These are phyloP conservation scores for Drosophila kambysellisi DNA, from an alignment of 2,888 invertebrate species.

Conservation along the genomic window DNA sequence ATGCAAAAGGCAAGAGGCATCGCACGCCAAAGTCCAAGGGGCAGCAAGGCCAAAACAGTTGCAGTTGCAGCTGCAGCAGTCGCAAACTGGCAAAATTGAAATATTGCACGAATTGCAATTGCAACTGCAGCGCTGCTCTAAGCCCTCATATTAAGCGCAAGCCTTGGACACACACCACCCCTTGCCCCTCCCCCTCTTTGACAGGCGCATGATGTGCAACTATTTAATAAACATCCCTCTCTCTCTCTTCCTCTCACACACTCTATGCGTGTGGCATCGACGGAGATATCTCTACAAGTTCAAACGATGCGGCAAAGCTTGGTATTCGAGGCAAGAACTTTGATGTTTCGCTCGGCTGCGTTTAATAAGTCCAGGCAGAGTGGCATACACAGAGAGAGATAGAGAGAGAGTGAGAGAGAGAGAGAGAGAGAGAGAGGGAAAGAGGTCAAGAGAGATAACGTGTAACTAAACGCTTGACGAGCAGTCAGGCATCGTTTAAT, in stretches of 20 bases:
- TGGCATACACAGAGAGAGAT: neutral
- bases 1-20: slow-evolving; percentile 3
- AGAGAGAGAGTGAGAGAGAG: neutral
- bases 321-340: slow-evolving; percentile 46
- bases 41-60: slow-evolving; percentile 29
- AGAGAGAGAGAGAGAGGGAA: neutral
- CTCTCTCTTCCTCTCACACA: neutral
- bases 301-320: slow-evolving; percentile 25
- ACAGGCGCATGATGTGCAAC: slow-evolving; percentile 49
- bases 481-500: slow-evolving; percentile 21
- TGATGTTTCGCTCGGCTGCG: slow-evolving; percentile 71
- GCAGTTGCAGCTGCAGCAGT: slow-evolving; percentile 14
- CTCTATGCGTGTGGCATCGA: neutral
- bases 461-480: slow-evolving; percentile 14
- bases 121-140: slow-evolving; percentile 69
- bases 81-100: slow-evolving; percentile 64
- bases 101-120: slow-evolving; percentile 75
- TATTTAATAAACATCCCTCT: slow-evolving; percentile 76
- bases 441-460: neutral
- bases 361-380: slow-evolving; percentile 60
- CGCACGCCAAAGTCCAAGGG: neutral
- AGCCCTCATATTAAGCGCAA: slow-evolving; percentile 19
- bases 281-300: slow-evolving; percentile 12
- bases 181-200: neutral
- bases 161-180: slow-evolving; percentile 3